Conservation (phyloP, 2,113 vertebrate genomes). For the Turnix velox region DNA sequence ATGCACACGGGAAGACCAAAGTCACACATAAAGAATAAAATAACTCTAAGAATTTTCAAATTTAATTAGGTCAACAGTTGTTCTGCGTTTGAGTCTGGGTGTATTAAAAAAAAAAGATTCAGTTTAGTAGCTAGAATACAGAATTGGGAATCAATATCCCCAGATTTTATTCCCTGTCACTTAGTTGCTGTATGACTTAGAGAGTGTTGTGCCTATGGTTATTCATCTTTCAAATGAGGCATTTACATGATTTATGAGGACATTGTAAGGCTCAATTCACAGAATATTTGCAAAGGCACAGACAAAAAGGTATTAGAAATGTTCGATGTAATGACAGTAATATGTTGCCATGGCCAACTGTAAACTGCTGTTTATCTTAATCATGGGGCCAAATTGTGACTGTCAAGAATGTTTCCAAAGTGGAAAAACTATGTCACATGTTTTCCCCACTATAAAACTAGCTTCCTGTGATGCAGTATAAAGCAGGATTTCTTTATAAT, state of each 20-base stretch:
- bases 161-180: neutral
- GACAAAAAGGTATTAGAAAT: neutral
- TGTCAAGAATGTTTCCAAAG: neutral
- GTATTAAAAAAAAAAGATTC: neutral
- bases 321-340: neutral
- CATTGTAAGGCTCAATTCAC: neutral
- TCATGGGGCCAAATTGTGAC: neutral
- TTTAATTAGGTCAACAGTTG: neutral
- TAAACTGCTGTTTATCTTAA: neutral
- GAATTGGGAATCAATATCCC: neutral
- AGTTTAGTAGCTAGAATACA: neutral
- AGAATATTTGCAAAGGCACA: neutral
- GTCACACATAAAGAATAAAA: neutral
- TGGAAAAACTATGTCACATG: neutral
- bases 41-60: neutral
- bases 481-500: neutral
- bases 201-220: neutral
- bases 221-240: neutral
- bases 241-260: constrained; percentile 21
- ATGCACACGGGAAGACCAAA: neutral
- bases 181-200: neutral
- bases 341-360: neutral
- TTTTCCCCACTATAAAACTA: neutral
- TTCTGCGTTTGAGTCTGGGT: neutral
- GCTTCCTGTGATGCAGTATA: neutral